These are phyloP conservation scores for Laticauda colubrina DNA, from an alignment of 2,113 vertebrate species.

Conservation along the genomic window DNA sequence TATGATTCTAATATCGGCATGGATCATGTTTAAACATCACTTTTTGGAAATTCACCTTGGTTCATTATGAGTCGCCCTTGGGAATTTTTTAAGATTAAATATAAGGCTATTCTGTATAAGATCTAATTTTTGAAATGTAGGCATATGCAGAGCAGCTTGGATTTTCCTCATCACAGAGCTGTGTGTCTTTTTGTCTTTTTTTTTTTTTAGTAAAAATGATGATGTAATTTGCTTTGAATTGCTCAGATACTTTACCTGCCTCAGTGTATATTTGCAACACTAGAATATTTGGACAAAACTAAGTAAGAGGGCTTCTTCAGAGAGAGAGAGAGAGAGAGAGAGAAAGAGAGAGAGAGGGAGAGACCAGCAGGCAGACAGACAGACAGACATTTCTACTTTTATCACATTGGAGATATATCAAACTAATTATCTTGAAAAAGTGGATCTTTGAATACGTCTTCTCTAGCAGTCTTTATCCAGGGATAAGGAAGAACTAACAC, in stretches of 20 bases:
- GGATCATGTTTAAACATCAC: neutral
- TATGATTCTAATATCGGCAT: neutral
- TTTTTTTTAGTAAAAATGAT: neutral
- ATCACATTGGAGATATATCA: neutral
- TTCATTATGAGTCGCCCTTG: neutral
- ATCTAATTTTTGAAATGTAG: neutral
- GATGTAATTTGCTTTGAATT: neutral
- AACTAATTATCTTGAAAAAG: neutral
- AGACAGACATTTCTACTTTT: neutral
- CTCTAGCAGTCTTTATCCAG: neutral
- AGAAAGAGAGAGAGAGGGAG: too few relatives aligned
- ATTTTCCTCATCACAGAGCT: neutral
- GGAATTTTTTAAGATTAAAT: neutral
- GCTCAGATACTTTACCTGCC: neutral
- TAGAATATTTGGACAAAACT: neutral
- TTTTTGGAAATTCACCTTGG: neutral
- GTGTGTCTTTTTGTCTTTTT: neutral
- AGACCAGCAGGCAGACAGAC: neutral
- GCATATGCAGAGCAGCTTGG: neutral
- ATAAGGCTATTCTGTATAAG: neutral
- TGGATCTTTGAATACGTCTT: neutral
- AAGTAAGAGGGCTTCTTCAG: neutral
- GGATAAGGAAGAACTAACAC: neutral
- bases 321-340: too few relatives aligned
- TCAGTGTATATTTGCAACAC: neutral